phyloP scores from a whole-genome alignment of 2,888 invertebrate species.

The Mesorhabditis spiculigera region DNA sequence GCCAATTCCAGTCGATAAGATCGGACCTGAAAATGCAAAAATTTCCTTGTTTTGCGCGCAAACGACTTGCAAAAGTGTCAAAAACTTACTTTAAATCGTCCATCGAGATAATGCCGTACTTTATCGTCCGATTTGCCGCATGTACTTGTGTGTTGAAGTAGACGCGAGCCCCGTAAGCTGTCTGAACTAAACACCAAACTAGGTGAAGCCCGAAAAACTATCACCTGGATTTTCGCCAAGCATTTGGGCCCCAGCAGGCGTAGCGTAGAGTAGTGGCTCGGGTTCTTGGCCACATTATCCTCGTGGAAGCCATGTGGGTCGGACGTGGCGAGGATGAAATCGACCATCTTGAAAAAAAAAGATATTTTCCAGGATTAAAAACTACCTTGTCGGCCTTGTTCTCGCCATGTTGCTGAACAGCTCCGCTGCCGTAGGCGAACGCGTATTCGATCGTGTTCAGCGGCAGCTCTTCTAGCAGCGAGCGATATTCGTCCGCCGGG shows the following conservation, averaged over 20 bases:
- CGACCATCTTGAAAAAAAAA: conserved; percentile 73
- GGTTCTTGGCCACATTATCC: conserved; percentile 76
- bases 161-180: conserved; percentile 77
- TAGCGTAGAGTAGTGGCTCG: conserved; percentile 80
- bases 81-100: conserved; percentile 64
- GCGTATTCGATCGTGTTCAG: conserved; percentile 67
- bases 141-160: conserved; percentile 90
- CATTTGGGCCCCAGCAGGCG: conserved; percentile 74
- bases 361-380: conserved; percentile 21
- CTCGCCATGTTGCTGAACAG: conserved; percentile 45
- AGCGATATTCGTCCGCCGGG: conserved; percentile 25
- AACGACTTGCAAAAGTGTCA: too few relatives aligned
- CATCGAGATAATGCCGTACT: conserved; percentile 88
- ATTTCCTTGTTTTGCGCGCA: too few relatives aligned
- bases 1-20: conserved; percentile 81
- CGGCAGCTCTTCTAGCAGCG: conserved; percentile 55
- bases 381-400: conserved; percentile 43
- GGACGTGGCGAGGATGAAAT: conserved; percentile 84
- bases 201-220: background rate
- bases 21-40: conserved; percentile 64
- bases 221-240: conserved; percentile 72
- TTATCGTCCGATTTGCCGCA: conserved; percentile 48
- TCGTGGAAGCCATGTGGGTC: conserved; percentile 74
- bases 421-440: conserved; percentile 78
- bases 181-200: conserved; percentile 67